Evolutionary conservation across 1,140 invertebrate species (phyloP).

Genomic region (Orchesella cincta): DNA sequence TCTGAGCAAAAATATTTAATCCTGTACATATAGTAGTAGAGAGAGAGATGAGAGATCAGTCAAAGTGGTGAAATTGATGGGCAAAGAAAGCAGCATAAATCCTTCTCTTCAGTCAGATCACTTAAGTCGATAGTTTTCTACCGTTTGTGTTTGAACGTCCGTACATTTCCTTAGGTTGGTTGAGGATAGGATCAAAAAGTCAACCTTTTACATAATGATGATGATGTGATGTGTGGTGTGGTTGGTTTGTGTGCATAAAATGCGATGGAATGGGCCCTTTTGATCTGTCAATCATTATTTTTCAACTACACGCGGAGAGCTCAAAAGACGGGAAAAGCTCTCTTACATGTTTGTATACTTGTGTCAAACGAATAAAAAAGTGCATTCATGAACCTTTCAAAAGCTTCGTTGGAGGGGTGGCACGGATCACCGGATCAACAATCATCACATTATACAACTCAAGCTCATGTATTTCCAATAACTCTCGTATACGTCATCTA

Average conservation of each 20-base stretch:
- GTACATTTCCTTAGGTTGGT: too few species aligned
- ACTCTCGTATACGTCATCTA: too few species aligned
- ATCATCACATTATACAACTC: too few species aligned
- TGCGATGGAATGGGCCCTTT: constrained; percentile 8
- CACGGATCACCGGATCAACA: background rate
- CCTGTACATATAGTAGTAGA: too few species aligned
- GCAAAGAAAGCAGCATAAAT: too few species aligned
- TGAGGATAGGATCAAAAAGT: background rate
- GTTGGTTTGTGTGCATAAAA: background rate
- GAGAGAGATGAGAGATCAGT: too few species aligned
- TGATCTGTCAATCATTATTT: constrained; percentile 17
- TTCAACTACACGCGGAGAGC: background rate
- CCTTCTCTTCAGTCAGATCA: too few species aligned
- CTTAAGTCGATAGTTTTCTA: too few species aligned
- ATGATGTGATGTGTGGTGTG: background rate
- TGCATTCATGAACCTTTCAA: background rate
- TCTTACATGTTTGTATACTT: background rate
- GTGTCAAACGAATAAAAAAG: background rate
- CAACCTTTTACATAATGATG: background rate
- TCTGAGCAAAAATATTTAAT: too few species aligned
- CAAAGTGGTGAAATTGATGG: too few species aligned
- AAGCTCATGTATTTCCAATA: too few species aligned
- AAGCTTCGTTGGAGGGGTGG: background rate
- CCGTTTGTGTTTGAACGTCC: too few species aligned
- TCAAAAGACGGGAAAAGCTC: background rate